Evolutionary conservation across 2,888 invertebrate genomes (phyloP).

Genomic region (Prosopocoilus inquinatus): DNA sequence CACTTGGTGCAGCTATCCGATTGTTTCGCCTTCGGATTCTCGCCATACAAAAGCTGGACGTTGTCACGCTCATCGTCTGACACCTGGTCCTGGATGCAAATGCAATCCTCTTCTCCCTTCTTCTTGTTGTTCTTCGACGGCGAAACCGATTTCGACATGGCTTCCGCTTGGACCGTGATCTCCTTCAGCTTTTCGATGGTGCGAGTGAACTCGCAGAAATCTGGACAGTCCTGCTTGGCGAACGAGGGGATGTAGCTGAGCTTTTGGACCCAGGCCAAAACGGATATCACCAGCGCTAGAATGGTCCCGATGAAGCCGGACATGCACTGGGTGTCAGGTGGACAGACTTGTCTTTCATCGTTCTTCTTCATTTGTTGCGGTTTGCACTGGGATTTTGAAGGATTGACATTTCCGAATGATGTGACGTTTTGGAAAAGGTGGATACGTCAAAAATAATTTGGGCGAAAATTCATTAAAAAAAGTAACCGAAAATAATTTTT

Average conservation of each 20-base stretch:
- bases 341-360: conserved; percentile 9
- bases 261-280: conserved; percentile 15
- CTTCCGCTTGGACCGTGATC: conserved; percentile 5
- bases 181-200: conserved; percentile 12
- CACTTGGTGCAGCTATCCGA: conserved; percentile 3
- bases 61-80: too few species aligned
- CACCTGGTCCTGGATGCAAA: too few species aligned
- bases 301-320: conserved; percentile 12
- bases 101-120: too few species aligned
- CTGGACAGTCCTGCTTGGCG: conserved; percentile 6
- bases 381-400: conserved; percentile 12
- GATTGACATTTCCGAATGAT: conserved; percentile 16
- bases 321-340: conserved; percentile 6
- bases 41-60: too few species aligned
- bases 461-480: too few species aligned
- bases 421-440: too few species aligned
- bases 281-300: conserved; percentile 10
- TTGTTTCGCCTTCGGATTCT: too few species aligned
- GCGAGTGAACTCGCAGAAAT: conserved; percentile 6
- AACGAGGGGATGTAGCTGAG: conserved; percentile 4
- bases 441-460: too few species aligned
- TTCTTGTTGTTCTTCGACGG: too few species aligned
- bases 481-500: too few species aligned
- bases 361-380: conserved; percentile 13
- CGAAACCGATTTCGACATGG: not conserved